phyloP scores from a whole-genome alignment of 2,113 vertebrate species.

The Scortum barcoo region DNA sequence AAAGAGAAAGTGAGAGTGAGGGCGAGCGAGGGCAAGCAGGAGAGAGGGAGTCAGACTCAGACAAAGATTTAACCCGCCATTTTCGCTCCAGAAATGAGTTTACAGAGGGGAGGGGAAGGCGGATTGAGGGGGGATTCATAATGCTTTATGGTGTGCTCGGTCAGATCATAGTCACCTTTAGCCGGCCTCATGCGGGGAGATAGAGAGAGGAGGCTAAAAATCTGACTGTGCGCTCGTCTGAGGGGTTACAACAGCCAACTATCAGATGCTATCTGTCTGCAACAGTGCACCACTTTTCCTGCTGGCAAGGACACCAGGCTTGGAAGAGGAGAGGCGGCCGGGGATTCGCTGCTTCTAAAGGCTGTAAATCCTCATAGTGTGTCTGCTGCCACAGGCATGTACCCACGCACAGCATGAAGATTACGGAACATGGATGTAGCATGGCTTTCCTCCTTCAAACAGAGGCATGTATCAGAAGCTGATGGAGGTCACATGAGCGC shows the following conservation, averaged over 20 bases:
- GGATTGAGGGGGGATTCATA: constrained; percentile 39
- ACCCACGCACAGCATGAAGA: constrained; percentile 26
- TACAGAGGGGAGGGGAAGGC: constrained; percentile 24
- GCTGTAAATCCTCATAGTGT: constrained; percentile 48
- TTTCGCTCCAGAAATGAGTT: constrained; percentile 48
- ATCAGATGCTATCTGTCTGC: constrained; percentile 76
- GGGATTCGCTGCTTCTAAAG: constrained; percentile 42
- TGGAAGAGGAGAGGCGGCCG: constrained; percentile 45
- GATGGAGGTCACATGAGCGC: not conserved
- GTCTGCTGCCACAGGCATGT: constrained; percentile 40
- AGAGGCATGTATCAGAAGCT: constrained; percentile 12
- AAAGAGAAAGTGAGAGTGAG: constrained; percentile 43
- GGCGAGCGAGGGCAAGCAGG: not conserved
- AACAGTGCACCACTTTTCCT: constrained; percentile 77
- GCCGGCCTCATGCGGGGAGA: constrained; percentile 29
- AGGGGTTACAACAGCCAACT: constrained; percentile 48
- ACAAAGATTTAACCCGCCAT: constrained; percentile 54
- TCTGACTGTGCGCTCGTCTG: constrained; percentile 37
- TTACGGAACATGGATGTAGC: constrained; percentile 23
- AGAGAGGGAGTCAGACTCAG: constrained; percentile 11
- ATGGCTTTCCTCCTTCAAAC: constrained; percentile 5
- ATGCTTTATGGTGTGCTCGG: constrained; percentile 42
- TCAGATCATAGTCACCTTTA: constrained; percentile 22
- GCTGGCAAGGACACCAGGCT: constrained; percentile 69
- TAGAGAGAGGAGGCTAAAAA: constrained; percentile 28